These are phyloP conservation scores for Cantharis lateralis DNA, from an alignment of 2,888 invertebrate genomes.

Conservation along the genomic window DNA sequence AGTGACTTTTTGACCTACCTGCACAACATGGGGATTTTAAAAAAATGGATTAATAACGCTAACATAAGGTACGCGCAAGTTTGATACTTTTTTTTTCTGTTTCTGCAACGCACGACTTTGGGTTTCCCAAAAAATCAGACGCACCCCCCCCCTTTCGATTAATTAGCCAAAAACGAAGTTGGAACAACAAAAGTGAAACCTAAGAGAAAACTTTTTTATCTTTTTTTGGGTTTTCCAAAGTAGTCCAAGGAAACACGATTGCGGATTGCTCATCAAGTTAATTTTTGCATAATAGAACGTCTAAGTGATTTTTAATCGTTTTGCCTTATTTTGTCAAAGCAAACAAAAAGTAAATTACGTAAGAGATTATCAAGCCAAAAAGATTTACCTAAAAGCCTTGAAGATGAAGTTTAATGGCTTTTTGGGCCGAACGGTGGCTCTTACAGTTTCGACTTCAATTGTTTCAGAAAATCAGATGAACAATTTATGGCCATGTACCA, in stretches of 20 bases:
- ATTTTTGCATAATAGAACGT: not conserved
- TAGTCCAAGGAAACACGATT: not conserved
- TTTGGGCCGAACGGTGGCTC: not conserved
- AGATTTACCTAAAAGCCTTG: not conserved
- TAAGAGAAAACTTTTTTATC: not conserved
- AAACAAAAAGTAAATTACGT: not conserved
- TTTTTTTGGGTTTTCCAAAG: not conserved
- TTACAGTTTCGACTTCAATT: not conserved
- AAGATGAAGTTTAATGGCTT: not conserved
- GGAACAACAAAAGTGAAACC: not conserved
- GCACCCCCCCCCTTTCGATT: too few species aligned
- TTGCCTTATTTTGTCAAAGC: not conserved
- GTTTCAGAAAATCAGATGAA: not conserved
- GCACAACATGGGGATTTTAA: not conserved
- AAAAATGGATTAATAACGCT: slow-evolving; percentile 1
- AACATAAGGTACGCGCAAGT: not conserved
- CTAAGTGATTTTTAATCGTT: not conserved
- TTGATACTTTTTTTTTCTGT: not conserved
- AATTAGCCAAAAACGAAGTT: too few species aligned
- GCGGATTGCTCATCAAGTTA: not conserved
- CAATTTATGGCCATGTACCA: not conserved
- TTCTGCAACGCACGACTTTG: not conserved
- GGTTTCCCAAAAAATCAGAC: not conserved
- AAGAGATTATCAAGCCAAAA: not conserved
- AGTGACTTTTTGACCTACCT: not conserved